Conservation (phyloP, 2,888 invertebrate species). For the Incurvaria masculella region DNA sequence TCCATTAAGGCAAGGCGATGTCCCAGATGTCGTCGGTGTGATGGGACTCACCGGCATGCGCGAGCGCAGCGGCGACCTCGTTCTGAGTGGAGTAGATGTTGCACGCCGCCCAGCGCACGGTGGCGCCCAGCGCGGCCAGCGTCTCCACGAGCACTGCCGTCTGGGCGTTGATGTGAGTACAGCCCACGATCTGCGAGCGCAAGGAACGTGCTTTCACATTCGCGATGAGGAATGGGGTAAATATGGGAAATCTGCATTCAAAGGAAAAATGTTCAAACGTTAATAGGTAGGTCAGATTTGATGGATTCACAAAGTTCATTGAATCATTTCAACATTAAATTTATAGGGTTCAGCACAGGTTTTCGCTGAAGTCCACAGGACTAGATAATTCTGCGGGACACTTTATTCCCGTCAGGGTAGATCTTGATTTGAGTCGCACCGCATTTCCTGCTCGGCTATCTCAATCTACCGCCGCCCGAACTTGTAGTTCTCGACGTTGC, state of each 20-base stretch:
- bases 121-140: conserved; percentile 81
- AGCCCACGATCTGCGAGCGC: conserved; percentile 75
- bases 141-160: conserved; percentile 95
- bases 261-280: no score
- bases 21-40: no score
- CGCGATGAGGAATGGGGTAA: background rate
- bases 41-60: conserved; percentile 70
- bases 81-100: conserved; percentile 99
- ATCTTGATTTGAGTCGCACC: no score
- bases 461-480: conserved; percentile 96
- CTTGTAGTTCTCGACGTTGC: conserved; percentile 88
- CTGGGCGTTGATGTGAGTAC: conserved; percentile 98
- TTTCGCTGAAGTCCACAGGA: no score
- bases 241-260: no score
- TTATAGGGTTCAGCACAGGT: no score
- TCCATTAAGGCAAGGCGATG: no score
- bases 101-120: conserved; percentile 95
- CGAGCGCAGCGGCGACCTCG: conserved; percentile 94
- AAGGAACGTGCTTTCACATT: conserved; percentile 3
- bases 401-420: no score
- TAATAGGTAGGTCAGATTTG: no score
- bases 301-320: no score
- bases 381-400: no score
- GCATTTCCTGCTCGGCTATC: conserved; percentile 99
- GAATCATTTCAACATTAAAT: no score